Evolutionary conservation across 35 echinoderm and acorn worm genomes (phyloP), one percentile per base, ranked within the genome.

Genomic region (Apostichopus japonicus): DNA sequence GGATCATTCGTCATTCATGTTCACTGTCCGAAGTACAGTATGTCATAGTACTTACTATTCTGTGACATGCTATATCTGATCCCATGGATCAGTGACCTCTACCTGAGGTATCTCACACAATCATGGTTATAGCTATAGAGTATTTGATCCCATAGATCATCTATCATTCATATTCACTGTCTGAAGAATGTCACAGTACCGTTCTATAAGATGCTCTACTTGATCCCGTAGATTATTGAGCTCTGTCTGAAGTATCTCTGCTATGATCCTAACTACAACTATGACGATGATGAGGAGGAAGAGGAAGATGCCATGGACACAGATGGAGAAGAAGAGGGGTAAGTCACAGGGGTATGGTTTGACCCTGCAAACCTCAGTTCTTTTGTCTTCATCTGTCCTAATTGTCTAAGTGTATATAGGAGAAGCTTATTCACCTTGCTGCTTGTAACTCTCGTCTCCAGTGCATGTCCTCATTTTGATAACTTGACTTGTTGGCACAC

Each of bases 261-360:
- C 93, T 98, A 98, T 93, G 94, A 98, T 96, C 96, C 96, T 0
- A 98, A 98, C 87, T 98, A 98, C 88, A 98, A 98, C 58, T 98
- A 98, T 88, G 96, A 98, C 67, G 92, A 92, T 87, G 96, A 95
- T 79, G 96, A 98, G 54, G 91, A 92, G 2, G 94, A 95, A 51
- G 96, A 97, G 53, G 96, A 98, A 76, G 94, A 98, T 81, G 96
- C 96, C 17, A 98, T 98, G 96, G 94, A 98, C 94, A 93, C 94
- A 54, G 96, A 98, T 25, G 92, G 87, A 14, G 96, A 98, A 15
- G 95, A 96, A 17, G 96, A 98, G 61, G 96, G 92, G 94, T 94
- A 91, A 98, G 96, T 86, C 11, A 56, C 5, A 10, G 27, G 23
- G 27, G 8, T 44, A 0, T 13, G 7, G 33, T 51, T 80, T 80